phyloP scores from a whole-genome alignment of 2,113 vertebrate genomes.

The Stigmatopora argus region DNA sequence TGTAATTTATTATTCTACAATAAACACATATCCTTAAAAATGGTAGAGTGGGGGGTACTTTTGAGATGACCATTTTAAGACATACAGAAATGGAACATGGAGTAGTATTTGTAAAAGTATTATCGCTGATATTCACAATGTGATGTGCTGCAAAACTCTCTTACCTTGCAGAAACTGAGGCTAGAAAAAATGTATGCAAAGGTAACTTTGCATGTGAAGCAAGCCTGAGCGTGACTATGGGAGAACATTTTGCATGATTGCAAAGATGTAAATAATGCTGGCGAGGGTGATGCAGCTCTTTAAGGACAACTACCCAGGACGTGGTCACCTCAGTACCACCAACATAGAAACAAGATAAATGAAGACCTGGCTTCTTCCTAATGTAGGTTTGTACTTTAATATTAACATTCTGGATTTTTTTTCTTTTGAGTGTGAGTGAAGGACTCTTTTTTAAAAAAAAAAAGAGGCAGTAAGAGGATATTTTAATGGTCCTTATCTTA shows the following conservation, averaged over 20 bases:
- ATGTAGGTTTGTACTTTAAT: too few relatives aligned
- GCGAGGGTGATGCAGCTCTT: constrained; percentile 38
- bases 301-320: constrained; percentile 25
- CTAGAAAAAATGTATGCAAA: constrained; percentile 18
- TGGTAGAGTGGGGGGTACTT: background rate
- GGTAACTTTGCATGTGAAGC: constrained; percentile 28
- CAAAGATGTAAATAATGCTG: constrained; percentile 35
- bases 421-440: too few relatives aligned
- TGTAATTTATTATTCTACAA: constrained; percentile 42
- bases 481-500: constrained; percentile 52
- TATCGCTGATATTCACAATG: constrained; percentile 28
- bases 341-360: constrained; percentile 25
- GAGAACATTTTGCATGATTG: constrained; percentile 45
- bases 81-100: background rate
- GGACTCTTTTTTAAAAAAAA: too few relatives aligned
- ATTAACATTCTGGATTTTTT: background rate
- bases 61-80: constrained; percentile 21
- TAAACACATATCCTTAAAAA: constrained; percentile 27
- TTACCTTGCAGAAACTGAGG: constrained; percentile 25
- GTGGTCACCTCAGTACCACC: constrained; percentile 16
- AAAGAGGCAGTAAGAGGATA: constrained; percentile 11
- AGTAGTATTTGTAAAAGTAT: constrained; percentile 12
- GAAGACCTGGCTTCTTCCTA: background rate
- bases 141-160: constrained; percentile 19
- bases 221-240: constrained; percentile 18